Evolutionary conservation across 2,113 vertebrate genomes (phyloP), one percentile per base, ranked within the genome.

Genomic region (Erinaceus europaeus): DNA sequence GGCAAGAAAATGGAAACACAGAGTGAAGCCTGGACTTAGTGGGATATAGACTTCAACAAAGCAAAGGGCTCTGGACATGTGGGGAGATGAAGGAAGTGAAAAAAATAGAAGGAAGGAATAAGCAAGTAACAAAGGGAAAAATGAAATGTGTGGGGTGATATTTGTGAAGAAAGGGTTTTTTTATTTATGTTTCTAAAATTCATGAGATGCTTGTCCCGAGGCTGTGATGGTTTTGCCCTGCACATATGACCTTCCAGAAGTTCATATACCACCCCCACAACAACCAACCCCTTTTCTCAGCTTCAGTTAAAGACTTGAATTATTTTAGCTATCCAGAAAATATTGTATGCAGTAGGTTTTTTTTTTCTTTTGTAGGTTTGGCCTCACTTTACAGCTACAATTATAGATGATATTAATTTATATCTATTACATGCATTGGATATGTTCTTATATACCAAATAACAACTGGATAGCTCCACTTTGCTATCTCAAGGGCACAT

Each of bases 111-210:
- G 4, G 71, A 34, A 53, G 17, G 13, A 25, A 61, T 21, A 32
- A n/a, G 25, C 12, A 11, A 29, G 27, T 7, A 14, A 12, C 10
- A 34, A 40, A 25, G 32, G 20, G 20, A 38, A 52, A 34, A 52
- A 34, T 27, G 34, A 55, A 13, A 8, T 34, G n/a, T 9, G 11
- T 14, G 5, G 3, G 17, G 44, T 73, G 53, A 40, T 32, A 55
- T 55, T 61, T 77, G 36, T 2, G 42, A 75, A 50, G 65, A 73
- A 14, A 74, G 69, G 13, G 38, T 11, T 40, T n/a, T 20, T 42
- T 84, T 72, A 20, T 81, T 17, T 59, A 55, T 55, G 36, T 90
- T 59, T 79, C 55, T 92, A 62, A 65, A 78, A 75, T 55, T 52
- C 65, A 36, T 32, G 46, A 88, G 61, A 59, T 42, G 27, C 27